These are phyloP conservation scores for Iphiclides podalirius DNA, from an alignment of 2,888 invertebrate species.

Conservation along the genomic window DNA sequence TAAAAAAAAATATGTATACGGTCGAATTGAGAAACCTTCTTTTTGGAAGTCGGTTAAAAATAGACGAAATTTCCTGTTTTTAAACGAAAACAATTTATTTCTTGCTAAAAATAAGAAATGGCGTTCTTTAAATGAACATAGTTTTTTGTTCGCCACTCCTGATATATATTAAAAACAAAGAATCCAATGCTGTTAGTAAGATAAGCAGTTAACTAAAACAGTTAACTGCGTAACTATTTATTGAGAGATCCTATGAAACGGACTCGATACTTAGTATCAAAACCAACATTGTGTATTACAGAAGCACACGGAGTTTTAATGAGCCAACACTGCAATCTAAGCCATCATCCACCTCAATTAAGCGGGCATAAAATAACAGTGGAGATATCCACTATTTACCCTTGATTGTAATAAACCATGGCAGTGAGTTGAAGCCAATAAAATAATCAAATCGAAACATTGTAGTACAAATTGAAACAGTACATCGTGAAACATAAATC, in stretches of 20 bases:
- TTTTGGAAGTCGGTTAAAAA: no score
- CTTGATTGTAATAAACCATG: not conserved
- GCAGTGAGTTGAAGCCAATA: conserved; percentile 3
- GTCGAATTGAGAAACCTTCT: no score
- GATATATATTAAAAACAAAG: no score
- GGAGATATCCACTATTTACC: not conserved
- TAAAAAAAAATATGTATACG: no score
- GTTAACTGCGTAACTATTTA: conserved; percentile 14
- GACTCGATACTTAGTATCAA: conserved; percentile 16
- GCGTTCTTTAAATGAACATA: no score
- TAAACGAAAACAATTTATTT: no score
- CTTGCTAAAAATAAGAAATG: no score
- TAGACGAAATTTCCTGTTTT: no score
- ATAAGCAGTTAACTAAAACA: conserved; percentile 12
- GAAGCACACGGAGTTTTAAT: conserved; percentile 10
- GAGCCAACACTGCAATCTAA: not conserved
- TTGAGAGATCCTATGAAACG: conserved; percentile 3
- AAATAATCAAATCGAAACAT: conserved; percentile 8
- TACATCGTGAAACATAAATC: not conserved
- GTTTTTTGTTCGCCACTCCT: no score
- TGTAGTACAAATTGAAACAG: not conserved
- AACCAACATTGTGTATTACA: conserved; percentile 2
- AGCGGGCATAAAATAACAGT: conserved; percentile 16
- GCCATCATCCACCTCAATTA: conserved; percentile 12
- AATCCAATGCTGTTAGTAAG: not conserved